Base-by-base conservation (phyloP, 1,140 invertebrate species). In the Hormaphis cornu region DNA sequence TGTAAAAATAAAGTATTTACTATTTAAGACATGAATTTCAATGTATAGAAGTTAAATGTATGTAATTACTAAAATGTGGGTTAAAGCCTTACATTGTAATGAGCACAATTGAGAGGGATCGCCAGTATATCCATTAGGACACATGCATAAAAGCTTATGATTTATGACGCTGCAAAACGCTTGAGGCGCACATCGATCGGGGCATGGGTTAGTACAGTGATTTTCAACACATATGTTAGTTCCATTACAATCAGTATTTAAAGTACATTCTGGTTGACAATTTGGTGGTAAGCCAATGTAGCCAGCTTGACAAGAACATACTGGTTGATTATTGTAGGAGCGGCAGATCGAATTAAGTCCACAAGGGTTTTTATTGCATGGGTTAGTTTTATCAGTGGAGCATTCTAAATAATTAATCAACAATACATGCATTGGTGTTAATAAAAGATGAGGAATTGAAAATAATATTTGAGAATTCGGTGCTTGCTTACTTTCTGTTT, bases 291-390 rank as follows among this genome's bases (percentile, higher is more conserved):
- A 82, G 10, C 90, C 91, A 56, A 86, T 83, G 72, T 86, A 90
- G 74, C 85, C 83, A 3, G 84, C 83, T 63, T 87, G 77, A 76
- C 91, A 93, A 3, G 88, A 89, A 73, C 90, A 92, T 0, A 86
- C 86, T 40, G 88, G 87, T 71, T 82, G 84, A 53, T 84, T 86
- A 48, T 82, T 82, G 50, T 86, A 80, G 18, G 88, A 80, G 75
- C 86, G 86, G 75, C 90, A 93, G 69, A 87, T 82, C 1, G 89
- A 87, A 75, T 91, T 89, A 1, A 88, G 87, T 22, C 90, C 90
- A 75, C 90, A 93, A 1, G 90, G 89, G 18, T 85, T 88, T 71
- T 87, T 88, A 35, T 82, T 83, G 76, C 89, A 91, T 9, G 87
- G 73, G 35, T 74, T 78, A 9, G 9, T 24, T 30, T 69, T 56